Evolutionary conservation across 2,888 invertebrate species (phyloP), one percentile per base, ranked within the genome.

Genomic region (Trypoxylon attenuatum): DNA sequence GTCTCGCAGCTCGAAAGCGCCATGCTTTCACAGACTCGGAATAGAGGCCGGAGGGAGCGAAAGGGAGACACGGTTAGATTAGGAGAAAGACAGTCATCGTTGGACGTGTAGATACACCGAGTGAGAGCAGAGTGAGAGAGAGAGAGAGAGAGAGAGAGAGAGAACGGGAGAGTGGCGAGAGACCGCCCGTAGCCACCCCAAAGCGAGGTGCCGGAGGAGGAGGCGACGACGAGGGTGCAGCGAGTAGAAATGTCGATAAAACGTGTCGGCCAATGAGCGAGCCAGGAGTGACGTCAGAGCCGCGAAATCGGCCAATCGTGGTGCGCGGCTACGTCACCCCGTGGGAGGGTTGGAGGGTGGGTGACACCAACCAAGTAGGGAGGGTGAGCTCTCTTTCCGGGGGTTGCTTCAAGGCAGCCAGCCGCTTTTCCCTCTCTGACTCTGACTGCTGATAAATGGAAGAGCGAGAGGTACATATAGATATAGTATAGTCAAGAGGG

Each of bases 241-340:
- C 65, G 41, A 69, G 80, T 79, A 84, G 84, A 85, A 85, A 84
- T 84, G 85, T 85, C 85, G 84, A 85, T 85, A 85, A 84, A 85
- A 85, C 82, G 81, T 78, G 82, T 82, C 77, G 80, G 81, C 85
- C 85, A 85, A 85, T 85, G 84, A 82, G 82, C 69, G 77, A 78
- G 78, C 80, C 63, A 66, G 75, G 75, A 72, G 78, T 83, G 84
- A 84, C 84, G 84, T 84, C 84, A 85, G 78, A 63, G 76, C 75
- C 74, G 72, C 73, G 74, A 78, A 76, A 77, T 77, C 78, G 81
- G 79, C 85, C 85, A 85, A 85, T 85, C 80, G 81, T 74, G 73
- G 66, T 71, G 78, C 68, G 72, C 73, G 72, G 77, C 82, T 82
- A 84, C 82, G 84, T 84, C 82, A 79, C 76, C 71, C 73, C 76